Base-by-base conservation (phyloP, 1,140 invertebrate species). In the Penaeus chinensis region DNA sequence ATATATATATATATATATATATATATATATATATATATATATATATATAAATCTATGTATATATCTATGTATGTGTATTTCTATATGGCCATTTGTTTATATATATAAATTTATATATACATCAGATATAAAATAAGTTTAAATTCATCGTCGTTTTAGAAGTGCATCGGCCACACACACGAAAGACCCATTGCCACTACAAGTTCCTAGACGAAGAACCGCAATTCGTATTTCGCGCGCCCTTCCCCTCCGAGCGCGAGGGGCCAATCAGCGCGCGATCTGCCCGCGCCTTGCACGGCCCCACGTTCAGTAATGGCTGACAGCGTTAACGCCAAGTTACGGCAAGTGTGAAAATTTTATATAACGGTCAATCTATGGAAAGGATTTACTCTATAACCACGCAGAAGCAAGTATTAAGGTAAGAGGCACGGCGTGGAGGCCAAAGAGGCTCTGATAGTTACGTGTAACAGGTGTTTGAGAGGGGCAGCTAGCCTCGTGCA, bases 241-340 rank as follows among this genome's bases (percentile, higher is more conserved):
- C 22, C 20, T 7, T 62, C 19, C 62, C 19, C 60, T 65, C 32
- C 3, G 3, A 19, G 47, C 8, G 2, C 37, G 22, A n/a, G 11
- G 19, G 80, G 63, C 85, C 85, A 87, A 87, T 87, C 22, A 76
- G 69, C 20, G 80, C n/a, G 22, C 37, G 27, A 42, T 63, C 3
- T 76, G 85, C 63, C 65, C 85, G 85, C 85, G 85, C 85, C 85
- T 87, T 87, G 85, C 85, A 87, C 85, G 27, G 85, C 62, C 85
- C 80, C 79, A n/a, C 80, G 32, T 19, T 32, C 71, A 87, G 85
- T 87, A 82, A 87, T 87, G 85, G 85, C 85, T 61, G 85, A 87
- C 66, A 11, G 27, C 81, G 47, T 81, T 74, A 54, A 82, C 63
- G 69, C 54, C 60, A 24, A 82, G 85, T 24, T 87, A 87, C 85